These are phyloP conservation scores for Ceratina australensis DNA, from an alignment of 1,140 invertebrate genomes.

Conservation along the genomic window DNA sequence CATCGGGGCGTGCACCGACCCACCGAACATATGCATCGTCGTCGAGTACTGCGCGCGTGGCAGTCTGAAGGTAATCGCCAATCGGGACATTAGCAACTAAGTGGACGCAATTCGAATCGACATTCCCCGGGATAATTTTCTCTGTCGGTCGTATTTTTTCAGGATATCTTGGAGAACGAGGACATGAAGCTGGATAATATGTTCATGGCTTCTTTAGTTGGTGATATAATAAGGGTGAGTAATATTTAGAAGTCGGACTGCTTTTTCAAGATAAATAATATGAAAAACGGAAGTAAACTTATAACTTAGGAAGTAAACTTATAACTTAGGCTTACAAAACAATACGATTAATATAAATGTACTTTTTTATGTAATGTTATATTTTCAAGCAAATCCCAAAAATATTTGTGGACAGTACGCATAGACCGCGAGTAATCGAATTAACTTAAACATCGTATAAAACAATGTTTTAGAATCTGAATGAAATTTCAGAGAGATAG, in stretches of 20 bases:
- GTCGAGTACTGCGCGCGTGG: conserved; percentile 95
- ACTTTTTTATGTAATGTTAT: no score
- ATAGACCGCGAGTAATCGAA: no score
- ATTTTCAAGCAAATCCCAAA: no score
- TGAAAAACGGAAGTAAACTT: no score
- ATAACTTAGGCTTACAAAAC: no score
- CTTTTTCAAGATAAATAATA: no score
- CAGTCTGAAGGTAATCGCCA: conserved; percentile 86
- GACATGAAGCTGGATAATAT: conserved; percentile 95
- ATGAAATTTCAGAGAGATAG: not conserved
- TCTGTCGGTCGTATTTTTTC: not conserved
- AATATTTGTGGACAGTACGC: no score
- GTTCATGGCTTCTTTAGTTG: conserved; percentile 93
- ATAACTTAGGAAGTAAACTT: no score
- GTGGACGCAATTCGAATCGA: not conserved
- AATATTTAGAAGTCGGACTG: not conserved
- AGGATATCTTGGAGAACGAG: conserved; percentile 95
- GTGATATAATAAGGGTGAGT: conserved; percentile 91
- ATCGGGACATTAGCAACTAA: conserved; percentile 5
- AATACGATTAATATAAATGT: no score
- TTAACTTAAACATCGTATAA: no score
- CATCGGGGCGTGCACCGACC: conserved; percentile 95
- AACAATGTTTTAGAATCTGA: not conserved
- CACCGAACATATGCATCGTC: conserved; percentile 92
- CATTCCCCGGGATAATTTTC: not conserved